phyloP scores from a whole-genome alignment of 2,888 invertebrate genomes.

The Xanthostigma xanthostigma region DNA sequence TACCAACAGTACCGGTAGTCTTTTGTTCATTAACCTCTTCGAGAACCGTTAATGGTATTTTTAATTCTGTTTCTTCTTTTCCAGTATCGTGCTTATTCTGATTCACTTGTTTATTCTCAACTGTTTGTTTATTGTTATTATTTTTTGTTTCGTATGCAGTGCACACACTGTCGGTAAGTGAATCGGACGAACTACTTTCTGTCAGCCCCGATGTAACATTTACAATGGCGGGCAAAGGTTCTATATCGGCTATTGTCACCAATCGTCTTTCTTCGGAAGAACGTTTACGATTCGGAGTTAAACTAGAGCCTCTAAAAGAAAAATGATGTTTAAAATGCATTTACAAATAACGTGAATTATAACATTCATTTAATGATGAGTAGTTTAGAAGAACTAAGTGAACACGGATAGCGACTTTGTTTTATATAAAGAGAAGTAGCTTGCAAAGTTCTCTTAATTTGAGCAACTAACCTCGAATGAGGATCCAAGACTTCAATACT shows the following conservation, averaged over 20 bases:
- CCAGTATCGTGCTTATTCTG: neutral
- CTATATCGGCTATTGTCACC: constrained; percentile 29
- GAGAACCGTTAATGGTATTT: neutral
- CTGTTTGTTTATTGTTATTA: neutral
- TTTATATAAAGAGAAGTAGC: no score
- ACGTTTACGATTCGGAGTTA: constrained; percentile 27
- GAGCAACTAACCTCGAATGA: constrained; percentile 22
- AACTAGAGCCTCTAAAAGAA: constrained; percentile 15
- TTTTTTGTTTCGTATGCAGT: constrained; percentile 35
- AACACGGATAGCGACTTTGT: no score
- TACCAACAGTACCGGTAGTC: constrained; percentile 1
- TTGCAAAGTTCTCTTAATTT: no score
- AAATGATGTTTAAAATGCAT: neutral
- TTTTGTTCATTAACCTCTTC: constrained; percentile 11
- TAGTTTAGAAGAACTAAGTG: no score
- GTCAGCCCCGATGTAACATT: constrained; percentile 30
- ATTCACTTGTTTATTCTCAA: neutral
- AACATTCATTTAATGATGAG: no score
- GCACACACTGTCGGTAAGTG: constrained; percentile 43
- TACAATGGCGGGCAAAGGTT: constrained; percentile 10
- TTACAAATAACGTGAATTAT: neutral
- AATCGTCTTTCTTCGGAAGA: constrained; percentile 35
- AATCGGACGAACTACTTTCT: constrained; percentile 47
- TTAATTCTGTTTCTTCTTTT: neutral
- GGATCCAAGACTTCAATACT: constrained; percentile 49